Evolutionary conservation across 1,140 invertebrate genomes (phyloP).

Genomic region (Drosophila melanica): DNA sequence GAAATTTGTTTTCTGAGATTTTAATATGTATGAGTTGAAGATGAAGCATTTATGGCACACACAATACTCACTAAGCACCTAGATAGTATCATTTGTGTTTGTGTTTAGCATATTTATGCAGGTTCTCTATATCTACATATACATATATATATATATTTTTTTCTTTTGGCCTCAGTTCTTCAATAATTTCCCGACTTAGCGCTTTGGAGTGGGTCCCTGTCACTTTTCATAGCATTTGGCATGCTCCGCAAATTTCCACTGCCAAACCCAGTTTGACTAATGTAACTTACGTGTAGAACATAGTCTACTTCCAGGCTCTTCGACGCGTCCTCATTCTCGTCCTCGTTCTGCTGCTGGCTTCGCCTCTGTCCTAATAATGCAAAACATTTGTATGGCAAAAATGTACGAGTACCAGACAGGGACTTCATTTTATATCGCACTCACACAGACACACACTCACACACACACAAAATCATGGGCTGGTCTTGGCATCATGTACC

Average conservation of each 20-base stretch:
- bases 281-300: slow-evolving; percentile 72
- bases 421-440: slow-evolving; percentile 48
- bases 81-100: slow-evolving; percentile 57
- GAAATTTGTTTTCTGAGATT: slow-evolving; percentile 80
- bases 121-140: too few species aligned
- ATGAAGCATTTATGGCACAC: slow-evolving; percentile 70
- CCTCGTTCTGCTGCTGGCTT: neutral
- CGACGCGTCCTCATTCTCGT: slow-evolving; percentile 8
- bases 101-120: slow-evolving; percentile 73
- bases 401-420: slow-evolving; percentile 39
- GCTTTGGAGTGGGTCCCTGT: slow-evolving; percentile 5
- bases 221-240: slow-evolving; percentile 41
- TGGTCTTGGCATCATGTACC: slow-evolving; percentile 14
- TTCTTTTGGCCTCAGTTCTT: slow-evolving; percentile 37
- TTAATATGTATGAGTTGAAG: slow-evolving; percentile 80
- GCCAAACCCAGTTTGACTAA: slow-evolving; percentile 71
- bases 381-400: slow-evolving; percentile 68
- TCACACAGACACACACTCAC: slow-evolving; percentile 5
- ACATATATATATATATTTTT: neutral
- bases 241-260: slow-evolving; percentile 65
- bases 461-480: neutral
- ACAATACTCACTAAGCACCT: slow-evolving; percentile 35
- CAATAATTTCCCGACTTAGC: slow-evolving; percentile 55
- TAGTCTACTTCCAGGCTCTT: slow-evolving; percentile 15
- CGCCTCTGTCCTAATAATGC: slow-evolving; percentile 64